phyloP scores from a whole-genome alignment of 1,140 invertebrate genomes.

The Drosophila simulans region DNA sequence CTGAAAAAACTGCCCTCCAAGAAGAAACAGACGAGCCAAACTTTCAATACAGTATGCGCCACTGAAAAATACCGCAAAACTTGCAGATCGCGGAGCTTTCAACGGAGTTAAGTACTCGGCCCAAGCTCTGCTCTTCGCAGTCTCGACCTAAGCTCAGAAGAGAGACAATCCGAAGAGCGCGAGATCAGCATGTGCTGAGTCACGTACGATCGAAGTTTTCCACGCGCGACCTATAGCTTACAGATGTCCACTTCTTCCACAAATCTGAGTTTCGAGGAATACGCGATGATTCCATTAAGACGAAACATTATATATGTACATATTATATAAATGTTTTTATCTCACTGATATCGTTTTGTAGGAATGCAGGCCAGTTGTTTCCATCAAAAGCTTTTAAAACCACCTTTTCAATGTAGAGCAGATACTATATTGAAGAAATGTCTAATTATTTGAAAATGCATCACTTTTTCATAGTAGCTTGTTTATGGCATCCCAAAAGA shows the following conservation, averaged over 20 bases:
- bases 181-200: constrained; percentile 47
- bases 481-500: no score
- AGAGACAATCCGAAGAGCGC: background rate
- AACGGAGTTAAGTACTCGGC: constrained; percentile 12
- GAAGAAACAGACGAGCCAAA: constrained; percentile 15
- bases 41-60: constrained; percentile 15
- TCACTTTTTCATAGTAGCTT: no score
- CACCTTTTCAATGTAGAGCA: no score
- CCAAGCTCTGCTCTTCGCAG: constrained; percentile 17
- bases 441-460: no score
- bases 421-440: no score
- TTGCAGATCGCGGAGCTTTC: constrained; percentile 52
- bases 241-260: background rate
- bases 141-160: constrained; percentile 40
- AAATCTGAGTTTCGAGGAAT: background rate
- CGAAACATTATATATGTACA: background rate
- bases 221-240: background rate
- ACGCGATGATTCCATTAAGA: background rate
- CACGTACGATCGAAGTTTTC: constrained; percentile 20
- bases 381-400: no score
- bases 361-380: no score
- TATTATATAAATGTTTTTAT: no score
- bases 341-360: no score
- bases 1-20: background rate
- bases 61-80: constrained; percentile 15